These are phyloP conservation scores for Danio jaintianensis DNA, from an alignment of 2,797 vertebrate genomes.

Conservation along the genomic window DNA sequence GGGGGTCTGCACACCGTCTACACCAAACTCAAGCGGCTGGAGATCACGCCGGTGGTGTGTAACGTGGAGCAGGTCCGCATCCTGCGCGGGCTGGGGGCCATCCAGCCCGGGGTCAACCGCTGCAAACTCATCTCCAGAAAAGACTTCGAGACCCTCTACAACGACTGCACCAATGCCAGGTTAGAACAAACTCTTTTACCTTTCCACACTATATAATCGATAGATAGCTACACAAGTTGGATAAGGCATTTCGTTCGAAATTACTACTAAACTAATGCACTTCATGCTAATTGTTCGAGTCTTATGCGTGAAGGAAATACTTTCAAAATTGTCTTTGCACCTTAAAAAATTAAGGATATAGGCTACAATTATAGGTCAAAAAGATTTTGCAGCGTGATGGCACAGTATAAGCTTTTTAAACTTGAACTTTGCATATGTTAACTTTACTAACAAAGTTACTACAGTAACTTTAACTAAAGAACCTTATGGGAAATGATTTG, in stretches of 20 bases:
- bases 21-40: conserved; percentile 98
- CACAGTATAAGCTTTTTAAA: neutral
- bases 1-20: conserved; percentile 98
- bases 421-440: neutral
- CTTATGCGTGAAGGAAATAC: neutral
- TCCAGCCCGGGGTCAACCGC: conserved; percentile 98
- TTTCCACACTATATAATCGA: neutral
- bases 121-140: conserved; percentile 99
- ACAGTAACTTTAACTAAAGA: neutral
- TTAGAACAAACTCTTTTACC: conserved; percentile 69
- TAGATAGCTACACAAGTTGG: neutral
- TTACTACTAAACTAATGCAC: neutral
- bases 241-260: neutral
- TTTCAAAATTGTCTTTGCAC: neutral
- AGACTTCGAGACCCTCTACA: conserved; percentile 99
- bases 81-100: conserved; percentile 95
- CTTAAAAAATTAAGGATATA: neutral
- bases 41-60: conserved; percentile 98
- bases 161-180: conserved; percentile 99
- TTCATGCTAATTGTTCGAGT: neutral
- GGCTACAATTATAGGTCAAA: neutral
- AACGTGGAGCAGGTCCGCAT: conserved; percentile 99
- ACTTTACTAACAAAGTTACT: neutral
- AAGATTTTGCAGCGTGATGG: neutral
- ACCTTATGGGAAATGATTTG: neutral